Evolutionary conservation across 2,888 invertebrate species (phyloP), one percentile per base, ranked within the genome.

Genomic region (Galerucella pusilla): DNA sequence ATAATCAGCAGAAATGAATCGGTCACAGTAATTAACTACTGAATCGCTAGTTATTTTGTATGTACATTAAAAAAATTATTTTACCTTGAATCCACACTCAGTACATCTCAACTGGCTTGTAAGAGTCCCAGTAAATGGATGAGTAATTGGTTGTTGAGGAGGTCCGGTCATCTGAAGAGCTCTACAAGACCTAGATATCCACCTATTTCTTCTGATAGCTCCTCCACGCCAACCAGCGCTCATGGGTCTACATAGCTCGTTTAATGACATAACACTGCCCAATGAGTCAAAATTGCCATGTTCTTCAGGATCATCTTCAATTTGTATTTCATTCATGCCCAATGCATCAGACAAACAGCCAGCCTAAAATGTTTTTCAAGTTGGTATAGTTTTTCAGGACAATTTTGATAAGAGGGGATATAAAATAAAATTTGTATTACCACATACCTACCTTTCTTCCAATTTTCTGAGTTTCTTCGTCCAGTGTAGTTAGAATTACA

Each of bases 401-500:
- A 35, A 35, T 35, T 7, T 35, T 35, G 35, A 35, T 35, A 35
- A 0, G 5, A 35, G 35, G 5, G 7, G 7, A 42, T 42, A 42
- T 42, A 28, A 65, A 16, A 70, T 59, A 45, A 45, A 65, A 57
- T 20, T 20, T n/a, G 2, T 69, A 60, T 63, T 73, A 46, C 14
- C 42, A 60, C 49, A 12, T 14, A 49, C 49, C 49, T 76, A 92
- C 92, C 88, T 92, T 91, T 81, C 89, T 89, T 14, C 90, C 86
- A 86, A 90, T 89, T 83, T 90, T 90, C 54, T 89, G 90, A 46
- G 91, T 91, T 88, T 98, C 98, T 85, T 97, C 96, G 85, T 97
- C 97, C 67, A 98, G 89, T 14, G 97, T 96, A n/a, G 95, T 92
- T 10, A 97, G 90, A 81, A 98, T 89, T 10, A 97, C 94, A 87